Evolutionary conservation across 2,113 vertebrate species (phyloP).

Genomic region (Mesembrinibis cayennensis): DNA sequence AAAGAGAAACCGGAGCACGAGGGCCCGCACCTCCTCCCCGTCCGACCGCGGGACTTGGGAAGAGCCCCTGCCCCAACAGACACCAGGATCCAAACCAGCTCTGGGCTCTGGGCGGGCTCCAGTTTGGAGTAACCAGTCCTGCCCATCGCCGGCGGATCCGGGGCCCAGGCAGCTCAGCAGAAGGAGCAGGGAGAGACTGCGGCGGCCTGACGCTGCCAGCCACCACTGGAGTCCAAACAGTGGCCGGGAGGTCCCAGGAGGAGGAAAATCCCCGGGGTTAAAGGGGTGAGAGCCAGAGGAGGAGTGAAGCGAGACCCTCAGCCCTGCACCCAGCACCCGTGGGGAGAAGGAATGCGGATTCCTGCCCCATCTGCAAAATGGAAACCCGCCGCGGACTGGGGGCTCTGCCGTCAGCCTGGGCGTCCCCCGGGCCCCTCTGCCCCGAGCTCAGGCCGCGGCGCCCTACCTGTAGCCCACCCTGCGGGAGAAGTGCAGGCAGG

Average conservation of each 20-base stretch:
- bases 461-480: constrained; percentile 91
- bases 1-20: not conserved
- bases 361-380: rapidly evolving
- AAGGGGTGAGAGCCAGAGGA: too few species aligned
- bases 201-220: not conserved
- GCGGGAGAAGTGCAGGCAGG: constrained; percentile 91
- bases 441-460: not conserved
- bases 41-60: rapidly evolving
- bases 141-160: not conserved
- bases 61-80: not conserved
- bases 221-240: too few species aligned
- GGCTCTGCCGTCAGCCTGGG: rapidly evolving
- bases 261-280: rapidly evolving
- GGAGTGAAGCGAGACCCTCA: not conserved
- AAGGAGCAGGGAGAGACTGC: not conserved
- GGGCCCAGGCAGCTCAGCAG: not conserved
- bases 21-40: not conserved
- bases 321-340: rapidly evolving
- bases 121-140: not conserved
- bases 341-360: not conserved
- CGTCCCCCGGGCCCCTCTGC: not conserved
- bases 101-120: not conserved
- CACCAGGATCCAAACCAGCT: not conserved
- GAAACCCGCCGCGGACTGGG: rapidly evolving
- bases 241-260: not conserved